Evolutionary conservation across 2,113 vertebrate genomes (phyloP).

Genomic region (Balaenoptera acutorostrata): DNA sequence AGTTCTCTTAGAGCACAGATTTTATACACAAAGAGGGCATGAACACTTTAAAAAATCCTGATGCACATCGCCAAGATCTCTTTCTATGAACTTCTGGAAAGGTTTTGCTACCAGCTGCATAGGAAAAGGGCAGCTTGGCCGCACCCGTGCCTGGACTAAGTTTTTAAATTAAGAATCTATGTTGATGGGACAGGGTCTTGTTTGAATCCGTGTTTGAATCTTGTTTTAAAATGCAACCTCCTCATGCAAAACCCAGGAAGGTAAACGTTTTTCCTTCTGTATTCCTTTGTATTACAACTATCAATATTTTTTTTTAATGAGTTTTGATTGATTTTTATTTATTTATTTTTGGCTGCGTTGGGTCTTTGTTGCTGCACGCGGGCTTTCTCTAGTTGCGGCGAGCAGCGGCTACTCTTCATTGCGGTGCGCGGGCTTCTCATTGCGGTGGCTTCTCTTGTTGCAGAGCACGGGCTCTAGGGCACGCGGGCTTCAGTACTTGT

Average conservation of each 20-base stretch:
- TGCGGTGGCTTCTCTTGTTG: too few relatives aligned
- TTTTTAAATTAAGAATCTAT: not conserved
- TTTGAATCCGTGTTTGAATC: not conserved
- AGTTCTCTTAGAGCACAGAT: not conserved
- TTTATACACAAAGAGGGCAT: not conserved
- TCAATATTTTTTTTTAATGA: too few relatives aligned
- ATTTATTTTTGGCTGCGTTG: too few relatives aligned
- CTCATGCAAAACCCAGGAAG: not conserved
- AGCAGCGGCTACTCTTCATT: too few relatives aligned
- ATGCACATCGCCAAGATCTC: accelerated
- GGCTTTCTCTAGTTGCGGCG: too few relatives aligned
- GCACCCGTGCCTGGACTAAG: accelerated
- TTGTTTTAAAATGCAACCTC: not conserved
- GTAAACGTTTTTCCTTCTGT: too few relatives aligned
- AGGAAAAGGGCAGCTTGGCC: accelerated
- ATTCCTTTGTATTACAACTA: not conserved
- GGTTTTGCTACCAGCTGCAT: not conserved
- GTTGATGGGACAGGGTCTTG: not conserved
- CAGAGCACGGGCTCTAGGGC: too few relatives aligned
- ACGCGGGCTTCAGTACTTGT: too few relatives aligned
- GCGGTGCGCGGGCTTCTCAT: accelerated
- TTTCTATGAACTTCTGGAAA: not conserved
- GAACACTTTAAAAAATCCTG: not conserved
- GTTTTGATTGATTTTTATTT: too few relatives aligned
- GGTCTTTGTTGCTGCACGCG: accelerated